Conservation (phyloP, 2,113 vertebrate genomes). For the Balaenoptera acutorostrata region DNA sequence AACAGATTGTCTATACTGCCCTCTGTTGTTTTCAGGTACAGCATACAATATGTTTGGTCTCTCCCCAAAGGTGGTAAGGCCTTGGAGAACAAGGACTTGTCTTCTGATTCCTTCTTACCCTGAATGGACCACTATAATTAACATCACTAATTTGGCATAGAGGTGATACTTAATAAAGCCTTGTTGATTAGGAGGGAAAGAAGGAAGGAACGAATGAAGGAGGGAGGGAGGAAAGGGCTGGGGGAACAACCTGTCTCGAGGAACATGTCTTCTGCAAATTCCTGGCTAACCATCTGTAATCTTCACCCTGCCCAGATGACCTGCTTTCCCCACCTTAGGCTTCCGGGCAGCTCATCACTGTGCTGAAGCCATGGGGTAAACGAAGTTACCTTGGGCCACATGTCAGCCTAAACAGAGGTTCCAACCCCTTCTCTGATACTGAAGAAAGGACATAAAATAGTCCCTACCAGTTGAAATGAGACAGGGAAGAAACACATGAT, state of each 20-base stretch:
- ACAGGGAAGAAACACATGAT: not conserved
- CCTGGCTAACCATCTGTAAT: not conserved
- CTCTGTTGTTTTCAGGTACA: not conserved
- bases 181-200: not conserved
- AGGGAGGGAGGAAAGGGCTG: not conserved
- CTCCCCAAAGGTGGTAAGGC: not conserved
- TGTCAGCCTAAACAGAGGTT: not conserved
- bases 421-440: not conserved
- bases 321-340: not conserved
- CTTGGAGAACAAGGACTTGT: not conserved
- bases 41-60: not conserved
- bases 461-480: not conserved
- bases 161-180: not conserved
- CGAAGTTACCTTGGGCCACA: not conserved
- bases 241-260: not conserved
- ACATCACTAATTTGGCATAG: not conserved
- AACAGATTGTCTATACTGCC: not conserved
- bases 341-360: not conserved
- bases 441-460: not conserved
- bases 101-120: not conserved
- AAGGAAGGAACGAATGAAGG: not conserved
- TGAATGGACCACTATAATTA: not conserved
- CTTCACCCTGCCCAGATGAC: not conserved
- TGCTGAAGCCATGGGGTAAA: not conserved
- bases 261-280: not conserved